phyloP scores from a whole-genome alignment of 2,113 vertebrate species.

The Syngnathoides biaculeatus region DNA sequence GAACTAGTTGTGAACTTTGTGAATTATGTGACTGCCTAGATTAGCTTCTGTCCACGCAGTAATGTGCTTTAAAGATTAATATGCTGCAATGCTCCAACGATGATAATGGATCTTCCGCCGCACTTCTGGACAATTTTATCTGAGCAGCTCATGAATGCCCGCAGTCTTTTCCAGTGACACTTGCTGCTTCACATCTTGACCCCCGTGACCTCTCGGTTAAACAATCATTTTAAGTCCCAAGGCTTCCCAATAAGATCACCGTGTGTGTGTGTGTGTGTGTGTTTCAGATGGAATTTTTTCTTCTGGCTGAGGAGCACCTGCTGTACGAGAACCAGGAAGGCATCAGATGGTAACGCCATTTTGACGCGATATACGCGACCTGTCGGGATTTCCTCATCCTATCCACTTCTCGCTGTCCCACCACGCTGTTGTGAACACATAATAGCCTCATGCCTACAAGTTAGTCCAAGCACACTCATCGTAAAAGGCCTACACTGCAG shows the following conservation, averaged over 20 bases:
- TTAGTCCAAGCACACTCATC: too few species aligned
- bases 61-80: constrained; percentile 1
- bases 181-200: constrained; percentile 40
- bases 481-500: not conserved
- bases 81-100: not conserved
- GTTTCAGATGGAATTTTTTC: constrained; percentile 23
- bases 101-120: not conserved
- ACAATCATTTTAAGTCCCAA: constrained; percentile 36
- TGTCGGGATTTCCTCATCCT: not conserved
- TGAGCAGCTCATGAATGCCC: constrained; percentile 12
- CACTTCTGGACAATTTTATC: not conserved
- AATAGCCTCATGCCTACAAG: not conserved
- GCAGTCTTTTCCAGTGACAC: constrained; percentile 27
- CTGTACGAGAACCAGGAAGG: constrained; percentile 2
- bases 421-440: not conserved
- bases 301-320: constrained; percentile 18
- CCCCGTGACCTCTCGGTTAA: constrained; percentile 50
- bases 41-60: not conserved
- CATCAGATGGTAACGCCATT: constrained; percentile 43
- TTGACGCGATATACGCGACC: not conserved
- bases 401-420: not conserved
- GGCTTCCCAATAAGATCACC: constrained; percentile 18
- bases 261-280: constrained; percentile 22
- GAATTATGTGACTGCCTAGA: constrained; percentile 11
- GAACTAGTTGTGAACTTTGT: not conserved